Conservation (phyloP, 2,113 vertebrate species). For the Sigmodon hispidus region DNA sequence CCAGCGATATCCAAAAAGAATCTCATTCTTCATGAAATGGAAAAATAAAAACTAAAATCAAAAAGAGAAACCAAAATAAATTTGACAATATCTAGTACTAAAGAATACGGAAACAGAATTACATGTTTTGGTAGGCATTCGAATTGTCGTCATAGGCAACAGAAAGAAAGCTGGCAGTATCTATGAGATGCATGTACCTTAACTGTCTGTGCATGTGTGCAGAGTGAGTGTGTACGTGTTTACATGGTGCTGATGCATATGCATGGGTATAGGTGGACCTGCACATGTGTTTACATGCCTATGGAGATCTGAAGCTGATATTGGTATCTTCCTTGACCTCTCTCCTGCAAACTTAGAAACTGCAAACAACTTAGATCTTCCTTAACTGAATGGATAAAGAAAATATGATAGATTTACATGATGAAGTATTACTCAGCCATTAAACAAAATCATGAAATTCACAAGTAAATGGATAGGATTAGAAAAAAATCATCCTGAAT, state of each 20-base stretch:
- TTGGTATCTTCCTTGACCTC: background rate
- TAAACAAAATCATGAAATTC: background rate
- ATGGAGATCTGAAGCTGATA: background rate
- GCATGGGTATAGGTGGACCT: background rate
- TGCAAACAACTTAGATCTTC: background rate
- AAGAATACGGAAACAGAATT: background rate
- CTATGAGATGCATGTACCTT: background rate
- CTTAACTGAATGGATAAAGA: background rate
- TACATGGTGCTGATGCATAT: background rate
- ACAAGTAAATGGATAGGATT: background rate
- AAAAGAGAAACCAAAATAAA: constrained; percentile 32
- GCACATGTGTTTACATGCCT: background rate
- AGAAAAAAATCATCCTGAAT: background rate
- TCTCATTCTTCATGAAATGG: background rate
- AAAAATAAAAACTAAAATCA: background rate
- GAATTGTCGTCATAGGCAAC: background rate
- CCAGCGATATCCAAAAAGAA: background rate
- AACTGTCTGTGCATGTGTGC: background rate
- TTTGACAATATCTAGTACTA: background rate
- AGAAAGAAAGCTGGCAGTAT: constrained; percentile 16
- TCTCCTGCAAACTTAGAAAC: no score
- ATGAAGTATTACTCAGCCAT: background rate
- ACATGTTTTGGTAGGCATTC: background rate
- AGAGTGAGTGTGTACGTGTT: background rate
- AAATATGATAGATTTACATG: background rate